Evolutionary conservation across 2,888 invertebrate genomes (phyloP).

Genomic region (Diarsia mendica): DNA sequence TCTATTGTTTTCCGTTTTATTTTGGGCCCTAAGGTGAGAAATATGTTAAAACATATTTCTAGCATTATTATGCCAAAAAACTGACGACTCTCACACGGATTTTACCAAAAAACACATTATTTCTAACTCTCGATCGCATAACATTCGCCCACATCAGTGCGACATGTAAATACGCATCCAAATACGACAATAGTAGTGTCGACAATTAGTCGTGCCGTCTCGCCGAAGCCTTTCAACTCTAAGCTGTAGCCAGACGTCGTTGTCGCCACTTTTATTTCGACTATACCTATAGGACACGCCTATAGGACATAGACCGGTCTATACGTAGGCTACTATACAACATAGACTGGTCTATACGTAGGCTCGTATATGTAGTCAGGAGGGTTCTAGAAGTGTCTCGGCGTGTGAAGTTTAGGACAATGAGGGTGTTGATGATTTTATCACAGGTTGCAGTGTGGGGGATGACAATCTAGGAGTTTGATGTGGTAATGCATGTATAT

Average conservation of each 20-base stretch:
- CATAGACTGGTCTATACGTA: not conserved
- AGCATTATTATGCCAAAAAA: not conserved
- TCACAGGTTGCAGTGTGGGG: not conserved
- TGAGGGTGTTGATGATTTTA: conserved; percentile 39
- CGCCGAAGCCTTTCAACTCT: conserved; percentile 86
- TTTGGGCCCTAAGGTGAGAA: not conserved
- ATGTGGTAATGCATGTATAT: not conserved
- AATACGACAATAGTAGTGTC: conserved; percentile 76
- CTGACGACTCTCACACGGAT: not conserved
- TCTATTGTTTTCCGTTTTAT: not conserved
- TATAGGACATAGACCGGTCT: conserved; percentile 50
- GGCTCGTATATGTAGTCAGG: conserved; percentile 17
- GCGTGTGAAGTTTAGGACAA: conserved; percentile 36
- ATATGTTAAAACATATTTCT: not conserved
- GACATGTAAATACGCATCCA: conserved; percentile 70
- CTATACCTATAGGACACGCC: conserved; percentile 70
- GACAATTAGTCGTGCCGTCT: conserved; percentile 86
- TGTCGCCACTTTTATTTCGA: conserved; percentile 84
- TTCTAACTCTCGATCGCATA: not conserved
- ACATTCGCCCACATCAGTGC: conserved; percentile 40
- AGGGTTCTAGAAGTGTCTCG: conserved; percentile 63
- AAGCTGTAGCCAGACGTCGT: conserved; percentile 86
- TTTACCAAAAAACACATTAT: not conserved
- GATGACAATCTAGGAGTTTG: not conserved
- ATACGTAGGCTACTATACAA: too few relatives aligned